These are phyloP conservation scores for Megaceryle torquata DNA, from an alignment of 2,113 vertebrate species.

Conservation along the genomic window DNA sequence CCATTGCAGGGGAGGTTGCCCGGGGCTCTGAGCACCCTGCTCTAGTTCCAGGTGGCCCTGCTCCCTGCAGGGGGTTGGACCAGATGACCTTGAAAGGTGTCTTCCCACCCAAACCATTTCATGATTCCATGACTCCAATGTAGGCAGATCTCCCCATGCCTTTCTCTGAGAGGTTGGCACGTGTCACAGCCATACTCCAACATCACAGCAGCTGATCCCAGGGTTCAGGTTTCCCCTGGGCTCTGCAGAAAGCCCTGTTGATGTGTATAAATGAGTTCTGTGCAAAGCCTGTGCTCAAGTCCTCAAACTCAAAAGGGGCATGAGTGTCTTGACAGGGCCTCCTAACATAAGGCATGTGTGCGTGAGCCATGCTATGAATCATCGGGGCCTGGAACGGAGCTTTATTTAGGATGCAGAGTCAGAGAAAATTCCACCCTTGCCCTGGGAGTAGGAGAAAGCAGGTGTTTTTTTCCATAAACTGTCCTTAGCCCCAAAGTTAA, in stretches of 20 bases:
- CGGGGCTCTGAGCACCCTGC: not conserved
- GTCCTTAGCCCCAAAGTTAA: slow-evolving; percentile 61
- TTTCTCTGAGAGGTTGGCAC: not conserved
- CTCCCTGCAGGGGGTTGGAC: not conserved
- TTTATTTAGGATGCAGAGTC: slow-evolving; percentile 65
- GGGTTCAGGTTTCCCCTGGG: not conserved
- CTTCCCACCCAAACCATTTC: not conserved
- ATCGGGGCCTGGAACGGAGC: slow-evolving; percentile 19
- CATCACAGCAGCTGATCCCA: rapidly evolving
- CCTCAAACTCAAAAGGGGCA: not conserved
- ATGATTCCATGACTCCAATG: not conserved
- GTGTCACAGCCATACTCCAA: rapidly evolving
- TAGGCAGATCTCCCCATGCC: rapidly evolving
- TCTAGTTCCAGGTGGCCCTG: not conserved
- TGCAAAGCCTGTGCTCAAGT: not conserved
- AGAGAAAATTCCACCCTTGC: slow-evolving; percentile 63
- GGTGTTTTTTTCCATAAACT: slow-evolving; percentile 75
- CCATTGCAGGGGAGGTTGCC: not conserved
- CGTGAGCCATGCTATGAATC: slow-evolving; percentile 45
- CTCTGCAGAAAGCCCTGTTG: not conserved
- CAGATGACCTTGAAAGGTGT: not conserved
- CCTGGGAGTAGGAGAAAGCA: slow-evolving; percentile 60
- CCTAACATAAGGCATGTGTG: slow-evolving; percentile 66
- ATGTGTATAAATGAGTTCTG: not conserved
- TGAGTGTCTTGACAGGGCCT: slow-evolving; percentile 38